Percentiles rank a stretch among this genome's conserved stretches.
phyloP scores from a whole-genome alignment of 2,113 vertebrate species.

The Peromyscus leucopus region DNA sequence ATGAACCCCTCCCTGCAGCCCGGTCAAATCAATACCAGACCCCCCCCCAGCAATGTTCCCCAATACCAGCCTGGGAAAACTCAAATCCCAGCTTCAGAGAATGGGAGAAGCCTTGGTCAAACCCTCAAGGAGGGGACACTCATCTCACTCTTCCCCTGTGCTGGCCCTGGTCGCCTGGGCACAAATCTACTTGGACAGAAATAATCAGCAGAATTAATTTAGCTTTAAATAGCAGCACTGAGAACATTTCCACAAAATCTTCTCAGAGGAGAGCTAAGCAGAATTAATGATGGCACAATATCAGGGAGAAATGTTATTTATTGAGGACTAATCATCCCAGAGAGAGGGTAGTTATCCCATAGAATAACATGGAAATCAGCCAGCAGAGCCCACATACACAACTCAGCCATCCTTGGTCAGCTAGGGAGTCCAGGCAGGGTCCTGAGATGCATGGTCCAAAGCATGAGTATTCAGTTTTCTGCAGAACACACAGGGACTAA shows the following conservation, averaged over 20 bases:
- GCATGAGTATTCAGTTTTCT: background rate
- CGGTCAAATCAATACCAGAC: no score
- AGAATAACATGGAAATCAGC: slow-evolving; percentile 48
- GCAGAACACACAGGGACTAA: background rate
- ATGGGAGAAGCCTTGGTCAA: background rate
- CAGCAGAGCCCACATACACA: background rate
- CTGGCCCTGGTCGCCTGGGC: slow-evolving; percentile 39
- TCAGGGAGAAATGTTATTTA: slow-evolving; percentile 82
- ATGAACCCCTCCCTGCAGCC: background rate
- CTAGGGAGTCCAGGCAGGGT: background rate
- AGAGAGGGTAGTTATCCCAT: slow-evolving; percentile 22
- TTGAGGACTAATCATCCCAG: slow-evolving; percentile 75
- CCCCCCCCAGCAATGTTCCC: background rate
- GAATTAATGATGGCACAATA: slow-evolving; percentile 82
- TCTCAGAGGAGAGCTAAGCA: slow-evolving; percentile 79
- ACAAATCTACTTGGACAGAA: slow-evolving; percentile 82
- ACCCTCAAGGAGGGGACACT: background rate
- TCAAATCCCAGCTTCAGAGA: background rate
- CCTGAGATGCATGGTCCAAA: background rate
- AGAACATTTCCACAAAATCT: slow-evolving; percentile 83
- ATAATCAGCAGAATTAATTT: slow-evolving; percentile 84
- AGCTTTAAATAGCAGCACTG: slow-evolving; percentile 81
- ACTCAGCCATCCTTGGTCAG: background rate
- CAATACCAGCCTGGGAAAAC: background rate
- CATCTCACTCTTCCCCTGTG: background rate